phyloP scores from a whole-genome alignment of 2,888 invertebrate genomes.

The Criorhina ranunculi region DNA sequence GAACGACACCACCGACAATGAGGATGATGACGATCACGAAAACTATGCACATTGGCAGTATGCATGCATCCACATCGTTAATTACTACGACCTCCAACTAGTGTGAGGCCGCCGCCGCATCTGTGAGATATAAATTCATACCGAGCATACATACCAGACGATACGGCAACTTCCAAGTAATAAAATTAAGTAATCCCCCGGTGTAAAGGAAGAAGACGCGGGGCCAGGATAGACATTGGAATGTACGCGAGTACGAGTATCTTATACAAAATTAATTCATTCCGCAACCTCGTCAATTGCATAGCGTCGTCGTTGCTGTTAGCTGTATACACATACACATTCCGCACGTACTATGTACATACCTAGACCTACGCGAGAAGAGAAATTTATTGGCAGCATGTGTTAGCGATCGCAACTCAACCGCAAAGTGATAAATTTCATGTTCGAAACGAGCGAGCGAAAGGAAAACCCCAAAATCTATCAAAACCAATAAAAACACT shows the following conservation, averaged over 20 bases:
- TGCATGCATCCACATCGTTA: constrained; percentile 47
- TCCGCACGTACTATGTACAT: too few relatives aligned
- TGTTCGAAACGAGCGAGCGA: constrained; percentile 59
- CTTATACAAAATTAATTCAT: constrained; percentile 60
- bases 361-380: too few relatives aligned
- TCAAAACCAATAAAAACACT: too few relatives aligned
- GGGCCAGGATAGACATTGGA: neutral
- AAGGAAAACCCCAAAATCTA: constrained; percentile 62
- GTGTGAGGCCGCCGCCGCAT: constrained; percentile 32
- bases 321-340: too few relatives aligned
- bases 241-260: neutral
- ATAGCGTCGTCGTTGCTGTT: neutral
- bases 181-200: constrained; percentile 48
- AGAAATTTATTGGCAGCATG: constrained; percentile 66
- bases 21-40: too few relatives aligned
- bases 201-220: neutral
- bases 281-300: constrained; percentile 68
- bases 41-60: neutral
- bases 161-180: constrained; percentile 31
- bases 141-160: constrained; percentile 43
- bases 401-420: constrained; percentile 68
- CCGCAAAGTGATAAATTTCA: constrained; percentile 67
- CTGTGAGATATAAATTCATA: constrained; percentile 40
- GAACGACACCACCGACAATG: constrained; percentile 4
- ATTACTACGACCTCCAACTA: constrained; percentile 60